phyloP scores from a whole-genome alignment of 2,888 invertebrate genomes.

The Yponomeuta evonymella region DNA sequence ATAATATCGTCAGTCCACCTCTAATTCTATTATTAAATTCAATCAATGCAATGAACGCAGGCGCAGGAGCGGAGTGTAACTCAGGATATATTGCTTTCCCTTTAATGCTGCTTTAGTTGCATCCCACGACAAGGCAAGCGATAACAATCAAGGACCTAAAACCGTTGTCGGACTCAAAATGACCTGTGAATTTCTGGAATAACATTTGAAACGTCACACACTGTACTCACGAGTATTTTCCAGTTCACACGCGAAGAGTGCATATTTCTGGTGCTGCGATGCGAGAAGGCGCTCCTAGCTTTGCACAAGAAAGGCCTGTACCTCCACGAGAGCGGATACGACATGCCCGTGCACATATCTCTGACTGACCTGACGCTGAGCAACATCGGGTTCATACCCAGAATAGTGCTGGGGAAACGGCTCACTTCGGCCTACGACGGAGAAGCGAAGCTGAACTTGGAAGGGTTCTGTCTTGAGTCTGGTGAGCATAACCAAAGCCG shows the following conservation, averaged over 20 bases:
- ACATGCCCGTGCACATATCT: slow-evolving; percentile 37
- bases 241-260: slow-evolving; percentile 50
- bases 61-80: too few species aligned
- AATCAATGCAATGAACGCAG: too few species aligned
- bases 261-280: slow-evolving; percentile 49
- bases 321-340: slow-evolving; percentile 36
- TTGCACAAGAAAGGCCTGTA: slow-evolving; percentile 49
- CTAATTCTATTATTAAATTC: too few species aligned
- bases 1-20: too few species aligned
- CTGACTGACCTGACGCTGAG: slow-evolving; percentile 28
- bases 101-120: too few species aligned
- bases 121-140: too few species aligned
- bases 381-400: slow-evolving; percentile 46
- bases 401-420: slow-evolving; percentile 39
- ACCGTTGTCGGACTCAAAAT: too few species aligned
- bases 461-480: slow-evolving; percentile 42
- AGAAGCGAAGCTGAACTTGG: slow-evolving; percentile 38
- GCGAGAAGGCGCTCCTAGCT: slow-evolving; percentile 35
- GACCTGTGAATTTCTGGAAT: too few species aligned
- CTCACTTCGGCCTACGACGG: slow-evolving; percentile 30
- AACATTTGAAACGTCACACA: too few species aligned
- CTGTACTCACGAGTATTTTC: slow-evolving; percentile 18
- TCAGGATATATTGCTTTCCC: too few species aligned
- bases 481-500: slow-evolving; percentile 27
- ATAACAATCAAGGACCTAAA: too few species aligned